Base-by-base conservation (phyloP, 2,888 invertebrate species). In the Drosophila nr. perissopoda region DNA sequence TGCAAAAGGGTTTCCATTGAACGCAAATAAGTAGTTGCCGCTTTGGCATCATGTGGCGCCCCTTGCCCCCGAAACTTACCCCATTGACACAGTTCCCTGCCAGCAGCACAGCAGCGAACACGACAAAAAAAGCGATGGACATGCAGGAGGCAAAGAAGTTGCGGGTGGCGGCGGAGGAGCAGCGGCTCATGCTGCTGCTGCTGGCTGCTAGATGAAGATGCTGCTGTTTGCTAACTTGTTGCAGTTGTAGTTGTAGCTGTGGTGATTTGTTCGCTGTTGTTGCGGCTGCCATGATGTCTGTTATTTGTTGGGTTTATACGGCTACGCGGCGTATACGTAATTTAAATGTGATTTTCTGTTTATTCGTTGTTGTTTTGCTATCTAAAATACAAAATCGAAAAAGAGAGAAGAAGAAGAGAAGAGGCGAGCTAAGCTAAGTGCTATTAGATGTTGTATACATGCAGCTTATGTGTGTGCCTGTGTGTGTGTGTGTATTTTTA, bases 51-150 rank as follows among this genome's bases (percentile, higher is more conserved):
- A 69, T 60, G 64, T 69, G 57, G 56, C 53, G 49, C 53, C 53
- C 49, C 45, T 31, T 52, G 33, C 34, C 48, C 53, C 49, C 40
- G 38, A 34, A 75, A 92, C 93, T 93, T 92, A 93, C 93, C 91
- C 92, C 93, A 92, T 91, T 92, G 90, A 92, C 93, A 91, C 92
- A 92, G 88, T 93, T 92, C 79, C 91, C 91, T 87, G 91, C 82
- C 76, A 91, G 80, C 86, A 92, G 89, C 87, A 92, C 85, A 89
- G 91, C 90, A 79, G 91, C 90, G 80, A 91, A 80, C 85, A 86
- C 83, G 83, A 89, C 77, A 73, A 80, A 72, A 45, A 85, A 78
- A 34, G 42, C 77, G 72, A 73, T 72, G 80, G 80, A 82, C 80
- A 82, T 68, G 82, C 85, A 68, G 79, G 73, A 73, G 73, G 66